These are phyloP conservation scores for Mastomys natalensis DNA, from an alignment of 2,113 vertebrate genomes.

Conservation along the genomic window DNA sequence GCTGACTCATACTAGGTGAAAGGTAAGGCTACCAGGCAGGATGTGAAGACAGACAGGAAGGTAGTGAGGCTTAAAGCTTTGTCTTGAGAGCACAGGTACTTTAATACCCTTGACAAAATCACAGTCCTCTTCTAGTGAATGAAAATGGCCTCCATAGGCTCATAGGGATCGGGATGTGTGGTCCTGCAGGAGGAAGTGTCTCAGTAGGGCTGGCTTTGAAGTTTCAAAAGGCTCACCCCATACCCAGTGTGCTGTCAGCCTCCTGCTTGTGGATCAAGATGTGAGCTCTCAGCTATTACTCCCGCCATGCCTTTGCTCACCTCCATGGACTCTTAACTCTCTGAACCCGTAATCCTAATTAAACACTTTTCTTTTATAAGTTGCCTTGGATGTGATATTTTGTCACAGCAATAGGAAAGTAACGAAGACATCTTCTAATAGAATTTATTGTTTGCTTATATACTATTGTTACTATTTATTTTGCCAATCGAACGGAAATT, in stretches of 20 bases:
- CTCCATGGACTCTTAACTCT: background rate
- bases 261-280: background rate
- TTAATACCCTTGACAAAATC: background rate
- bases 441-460: background rate
- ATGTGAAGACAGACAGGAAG: background rate
- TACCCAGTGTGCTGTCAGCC: background rate
- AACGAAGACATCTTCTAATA: background rate
- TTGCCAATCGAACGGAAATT: background rate
- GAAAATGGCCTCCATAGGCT: background rate
- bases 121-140: background rate
- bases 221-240: background rate
- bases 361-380: background rate
- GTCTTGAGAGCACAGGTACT: background rate
- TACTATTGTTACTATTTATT: conserved; percentile 19
- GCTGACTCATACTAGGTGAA: background rate
- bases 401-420: background rate
- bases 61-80: background rate
- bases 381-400: background rate
- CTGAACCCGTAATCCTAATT: background rate
- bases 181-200: background rate
- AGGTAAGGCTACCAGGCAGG: background rate
- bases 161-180: background rate
- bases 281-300: background rate
- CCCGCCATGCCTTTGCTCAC: background rate
- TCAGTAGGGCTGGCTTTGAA: background rate